These are phyloP conservation scores for Caenorhabditis latens DNA, from an alignment of 1,140 invertebrate species.

Conservation along the genomic window DNA sequence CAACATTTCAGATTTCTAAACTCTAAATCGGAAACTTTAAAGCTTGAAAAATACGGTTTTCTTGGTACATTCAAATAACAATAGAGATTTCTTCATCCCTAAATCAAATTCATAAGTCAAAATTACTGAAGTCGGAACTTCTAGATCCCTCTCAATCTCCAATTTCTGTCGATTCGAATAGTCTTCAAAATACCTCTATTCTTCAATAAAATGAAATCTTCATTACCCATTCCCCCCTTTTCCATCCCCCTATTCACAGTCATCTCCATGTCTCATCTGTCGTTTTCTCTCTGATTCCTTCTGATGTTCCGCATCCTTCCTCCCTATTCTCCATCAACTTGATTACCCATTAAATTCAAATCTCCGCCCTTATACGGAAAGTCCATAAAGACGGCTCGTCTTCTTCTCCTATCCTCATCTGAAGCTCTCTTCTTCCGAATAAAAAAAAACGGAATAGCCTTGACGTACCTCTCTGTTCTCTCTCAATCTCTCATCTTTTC, in stretches of 20 bases:
- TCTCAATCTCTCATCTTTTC: slow-evolving; percentile 23
- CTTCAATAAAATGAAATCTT: background rate
- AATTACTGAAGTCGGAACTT: too few species aligned
- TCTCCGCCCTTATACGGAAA: background rate
- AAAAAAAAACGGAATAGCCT: slow-evolving; percentile 11
- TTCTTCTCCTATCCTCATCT: background rate
- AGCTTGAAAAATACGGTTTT: too few species aligned
- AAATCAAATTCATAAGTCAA: too few species aligned
- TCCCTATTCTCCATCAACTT: background rate
- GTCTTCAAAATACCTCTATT: too few species aligned
- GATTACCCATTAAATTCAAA: slow-evolving; percentile 53
- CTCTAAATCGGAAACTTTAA: too few species aligned
- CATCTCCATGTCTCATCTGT: slow-evolving; percentile 18
- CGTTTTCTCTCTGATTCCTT: slow-evolving; percentile 2
- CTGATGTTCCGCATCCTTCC: background rate
- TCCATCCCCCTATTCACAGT: background rate
- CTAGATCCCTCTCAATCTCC: too few species aligned
- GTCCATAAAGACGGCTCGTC: slow-evolving; percentile 20
- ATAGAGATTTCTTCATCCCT: too few species aligned
- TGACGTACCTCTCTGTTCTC: slow-evolving; percentile 14
- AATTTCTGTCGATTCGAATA: too few species aligned
- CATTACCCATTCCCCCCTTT: background rate
- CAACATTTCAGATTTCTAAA: too few species aligned
- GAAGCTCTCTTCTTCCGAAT: background rate
- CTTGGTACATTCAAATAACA: too few species aligned